Evolutionary conservation across 2,113 vertebrate genomes (phyloP).

Genomic region (Thamnaconus septentrionalis): DNA sequence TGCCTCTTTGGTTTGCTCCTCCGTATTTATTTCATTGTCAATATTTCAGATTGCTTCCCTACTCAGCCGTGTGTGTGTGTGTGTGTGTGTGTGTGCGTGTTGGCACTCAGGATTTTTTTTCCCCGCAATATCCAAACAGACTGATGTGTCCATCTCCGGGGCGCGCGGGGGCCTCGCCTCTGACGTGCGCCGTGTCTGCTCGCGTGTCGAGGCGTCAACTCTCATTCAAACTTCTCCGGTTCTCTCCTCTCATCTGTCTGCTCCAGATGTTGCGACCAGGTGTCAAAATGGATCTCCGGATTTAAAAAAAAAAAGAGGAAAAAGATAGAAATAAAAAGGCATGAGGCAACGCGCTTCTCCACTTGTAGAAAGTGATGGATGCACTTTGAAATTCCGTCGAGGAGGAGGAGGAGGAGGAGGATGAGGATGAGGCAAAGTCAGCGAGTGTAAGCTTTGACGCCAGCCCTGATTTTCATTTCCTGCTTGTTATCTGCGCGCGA

Average conservation of each 20-base stretch:
- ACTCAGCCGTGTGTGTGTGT: slow-evolving; percentile 22
- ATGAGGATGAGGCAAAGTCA: slow-evolving; percentile 59
- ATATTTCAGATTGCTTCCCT: slow-evolving; percentile 57
- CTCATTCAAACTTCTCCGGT: slow-evolving; percentile 68
- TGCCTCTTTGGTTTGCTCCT: slow-evolving; percentile 52
- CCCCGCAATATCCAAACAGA: slow-evolving; percentile 58
- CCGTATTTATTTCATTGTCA: slow-evolving; percentile 61
- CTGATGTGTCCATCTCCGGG: slow-evolving; percentile 60
- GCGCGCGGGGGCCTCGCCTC: slow-evolving; percentile 19
- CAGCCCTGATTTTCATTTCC: slow-evolving; percentile 39
- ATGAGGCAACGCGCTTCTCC: slow-evolving; percentile 66
- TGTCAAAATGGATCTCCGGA: slow-evolving; percentile 64
- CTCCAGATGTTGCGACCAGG: slow-evolving; percentile 70
- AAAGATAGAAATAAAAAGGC: slow-evolving; percentile 28
- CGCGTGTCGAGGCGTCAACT: slow-evolving; percentile 69
- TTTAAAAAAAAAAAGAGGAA: background rate
- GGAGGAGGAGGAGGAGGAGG: slow-evolving; percentile 45
- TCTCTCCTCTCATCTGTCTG: slow-evolving; percentile 70
- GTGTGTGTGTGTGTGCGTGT: background rate
- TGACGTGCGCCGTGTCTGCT: slow-evolving; percentile 62
- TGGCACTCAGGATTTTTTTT: slow-evolving; percentile 26
- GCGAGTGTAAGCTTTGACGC: slow-evolving; percentile 45
- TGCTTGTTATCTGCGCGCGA: slow-evolving; percentile 45
- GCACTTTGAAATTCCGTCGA: slow-evolving; percentile 69
- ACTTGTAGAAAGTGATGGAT: slow-evolving; percentile 71